These are phyloP conservation scores for Chrysolina oricalcia DNA, from an alignment of 2,888 invertebrate species.

Conservation along the genomic window DNA sequence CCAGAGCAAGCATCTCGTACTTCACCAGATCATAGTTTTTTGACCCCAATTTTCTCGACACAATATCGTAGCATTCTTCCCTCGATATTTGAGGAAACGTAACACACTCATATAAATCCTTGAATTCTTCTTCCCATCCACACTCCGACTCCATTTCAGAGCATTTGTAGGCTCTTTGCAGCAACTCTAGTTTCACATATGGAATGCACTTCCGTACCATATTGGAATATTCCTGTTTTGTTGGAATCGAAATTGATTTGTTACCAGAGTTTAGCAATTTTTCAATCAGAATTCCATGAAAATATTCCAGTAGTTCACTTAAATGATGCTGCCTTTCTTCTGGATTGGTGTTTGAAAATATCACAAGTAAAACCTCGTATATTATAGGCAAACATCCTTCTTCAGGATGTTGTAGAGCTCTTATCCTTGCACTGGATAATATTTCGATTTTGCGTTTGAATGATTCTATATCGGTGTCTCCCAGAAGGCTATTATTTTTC, in stretches of 20 bases:
- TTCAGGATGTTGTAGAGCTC: neutral
- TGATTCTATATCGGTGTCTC: no score
- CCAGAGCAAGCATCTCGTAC: neutral
- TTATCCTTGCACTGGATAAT: no score
- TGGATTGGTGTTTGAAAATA: neutral
- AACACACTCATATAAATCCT: neutral
- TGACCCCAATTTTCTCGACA: neutral
- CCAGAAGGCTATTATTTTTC: no score
- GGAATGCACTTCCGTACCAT: neutral
- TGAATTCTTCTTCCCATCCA: neutral
- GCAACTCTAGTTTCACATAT: neutral
- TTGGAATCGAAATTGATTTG: neutral
- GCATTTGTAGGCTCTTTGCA: neutral
- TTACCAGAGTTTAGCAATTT: neutral
- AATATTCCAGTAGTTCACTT: neutral
- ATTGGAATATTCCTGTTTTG: neutral
- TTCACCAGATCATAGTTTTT: neutral
- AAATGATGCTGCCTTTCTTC: neutral
- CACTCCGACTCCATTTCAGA: neutral
- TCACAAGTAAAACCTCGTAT: neutral
- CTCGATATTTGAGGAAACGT: neutral
- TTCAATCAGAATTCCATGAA: neutral
- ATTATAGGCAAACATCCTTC: neutral
- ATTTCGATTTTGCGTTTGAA: no score
- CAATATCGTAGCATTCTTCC: neutral